A percentile compares a stretch with the other conserved stretches of the same genome.
Conservation (phyloP, 2,797 vertebrate genomes). For the Gephyroberyx darwinii region DNA sequence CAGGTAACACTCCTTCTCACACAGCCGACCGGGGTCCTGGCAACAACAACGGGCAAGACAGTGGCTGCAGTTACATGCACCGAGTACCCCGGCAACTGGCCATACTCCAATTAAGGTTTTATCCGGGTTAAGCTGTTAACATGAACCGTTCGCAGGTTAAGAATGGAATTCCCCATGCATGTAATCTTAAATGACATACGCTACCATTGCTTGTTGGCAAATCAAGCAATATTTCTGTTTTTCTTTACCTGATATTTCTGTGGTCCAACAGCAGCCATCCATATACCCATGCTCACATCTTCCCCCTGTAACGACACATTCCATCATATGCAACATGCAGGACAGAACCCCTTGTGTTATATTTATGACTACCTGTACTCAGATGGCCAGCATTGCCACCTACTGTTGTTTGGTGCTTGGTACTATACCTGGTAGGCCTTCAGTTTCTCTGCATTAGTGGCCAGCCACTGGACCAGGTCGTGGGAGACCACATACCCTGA, state of each 20-base stretch:
- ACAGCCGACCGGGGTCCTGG: constrained; percentile 94
- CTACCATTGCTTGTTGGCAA: no score
- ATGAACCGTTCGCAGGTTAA: no score
- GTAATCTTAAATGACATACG: no score
- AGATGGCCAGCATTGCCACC: neutral
- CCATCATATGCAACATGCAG: neutral
- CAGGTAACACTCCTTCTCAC: constrained; percentile 91
- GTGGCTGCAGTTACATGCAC: neutral
- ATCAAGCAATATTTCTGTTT: neutral
- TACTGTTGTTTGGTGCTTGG: neutral
- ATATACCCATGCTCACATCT: constrained; percentile 99
- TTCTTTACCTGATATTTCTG: constrained; percentile 88
- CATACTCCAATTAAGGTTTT: neutral
- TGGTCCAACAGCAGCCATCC: constrained; percentile 98
- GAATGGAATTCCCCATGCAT: no score
- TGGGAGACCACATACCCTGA: constrained; percentile 93
- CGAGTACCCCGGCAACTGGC: no score
- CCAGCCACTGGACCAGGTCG: constrained; percentile 94
- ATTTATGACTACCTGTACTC: neutral
- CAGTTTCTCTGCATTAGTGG: constrained; percentile 87
- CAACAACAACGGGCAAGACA: neutral
- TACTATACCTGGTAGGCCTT: constrained; percentile 93
- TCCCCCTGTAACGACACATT: constrained; percentile 85
- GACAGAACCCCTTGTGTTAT: constrained; percentile 9
- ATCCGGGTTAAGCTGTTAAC: constrained; percentile 9